A percentile compares a stretch with the other conserved stretches of the same genome.
These are phyloP conservation scores for Pituophis catenifer DNA, from an alignment of 2,113 vertebrate species.

Conservation along the genomic window DNA sequence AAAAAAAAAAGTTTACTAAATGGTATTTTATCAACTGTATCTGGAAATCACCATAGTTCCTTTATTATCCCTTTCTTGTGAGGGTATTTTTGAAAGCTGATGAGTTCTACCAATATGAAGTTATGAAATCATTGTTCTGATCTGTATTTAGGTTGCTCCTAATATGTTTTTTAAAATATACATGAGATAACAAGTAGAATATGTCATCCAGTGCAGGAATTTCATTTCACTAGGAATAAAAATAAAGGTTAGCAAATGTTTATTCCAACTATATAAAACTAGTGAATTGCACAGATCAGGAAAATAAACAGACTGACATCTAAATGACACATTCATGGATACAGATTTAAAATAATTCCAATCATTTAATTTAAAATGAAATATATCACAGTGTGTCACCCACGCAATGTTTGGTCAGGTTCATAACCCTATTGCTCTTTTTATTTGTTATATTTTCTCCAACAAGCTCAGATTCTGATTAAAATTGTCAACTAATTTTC, in stretches of 20 bases:
- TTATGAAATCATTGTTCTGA: constrained; percentile 62
- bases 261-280: neutral
- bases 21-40: constrained; percentile 87
- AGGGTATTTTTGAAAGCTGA: constrained; percentile 66
- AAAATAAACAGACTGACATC: neutral
- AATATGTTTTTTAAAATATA: constrained; percentile 54
- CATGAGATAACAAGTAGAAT: constrained; percentile 15
- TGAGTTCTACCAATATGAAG: constrained; percentile 68
- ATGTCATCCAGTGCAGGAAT: neutral
- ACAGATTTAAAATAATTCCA: neutral
- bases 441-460: neutral
- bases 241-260: neutral
- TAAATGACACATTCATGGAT: neutral
- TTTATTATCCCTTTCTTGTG: constrained; percentile 69
- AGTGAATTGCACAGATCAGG: neutral
- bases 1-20: constrained; percentile 88
- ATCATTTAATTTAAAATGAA: neutral
- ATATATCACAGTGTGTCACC: neutral
- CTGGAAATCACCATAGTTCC: constrained; percentile 81
- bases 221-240: constrained; percentile 39
- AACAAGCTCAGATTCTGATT: neutral
- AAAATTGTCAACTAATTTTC: neutral
- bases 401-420: neutral
- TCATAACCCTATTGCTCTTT: neutral
- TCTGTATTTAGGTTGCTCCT: constrained; percentile 52